A percentile compares a stretch with the other conserved stretches of the same genome.
These are phyloP conservation scores for Enteromius argenteus DNA, from an alignment of 2,797 vertebrate species.

Conservation along the genomic window DNA sequence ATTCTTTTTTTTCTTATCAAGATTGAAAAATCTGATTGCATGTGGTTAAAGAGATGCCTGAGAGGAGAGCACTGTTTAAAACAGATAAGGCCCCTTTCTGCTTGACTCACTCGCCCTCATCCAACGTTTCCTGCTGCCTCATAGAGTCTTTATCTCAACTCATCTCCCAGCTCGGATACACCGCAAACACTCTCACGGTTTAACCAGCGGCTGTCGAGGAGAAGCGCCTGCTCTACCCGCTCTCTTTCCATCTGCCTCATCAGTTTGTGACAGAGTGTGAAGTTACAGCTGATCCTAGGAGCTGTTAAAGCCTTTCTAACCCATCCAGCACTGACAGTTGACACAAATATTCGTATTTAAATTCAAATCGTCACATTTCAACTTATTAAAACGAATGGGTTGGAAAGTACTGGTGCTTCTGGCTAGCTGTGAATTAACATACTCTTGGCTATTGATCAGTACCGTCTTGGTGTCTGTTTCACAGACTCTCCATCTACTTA, in stretches of 20 bases:
- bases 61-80: constrained; percentile 34
- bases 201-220: constrained; percentile 26
- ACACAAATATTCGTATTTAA: not conserved
- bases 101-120: constrained; percentile 39
- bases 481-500: constrained; percentile 77
- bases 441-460: constrained; percentile 64
- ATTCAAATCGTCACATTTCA: not conserved
- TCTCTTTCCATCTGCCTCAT: constrained; percentile 57
- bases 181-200: constrained; percentile 33
- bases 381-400: not conserved
- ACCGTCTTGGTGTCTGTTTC: constrained; percentile 75
- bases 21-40: constrained; percentile 14
- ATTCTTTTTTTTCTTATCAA: not conserved
- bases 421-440: constrained; percentile 61
- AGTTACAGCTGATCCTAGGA: constrained; percentile 36
- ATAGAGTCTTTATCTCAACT: constrained; percentile 40
- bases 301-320: constrained; percentile 22
- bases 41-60: constrained; percentile 28
- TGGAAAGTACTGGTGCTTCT: not conserved
- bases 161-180: constrained; percentile 38
- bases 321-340: not conserved
- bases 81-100: constrained; percentile 51
- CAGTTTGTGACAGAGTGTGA: constrained; percentile 47
- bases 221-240: constrained; percentile 23
- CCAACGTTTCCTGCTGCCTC: constrained; percentile 39